Base-by-base conservation (phyloP, 2,888 invertebrate species). In the Alcis repandata region DNA sequence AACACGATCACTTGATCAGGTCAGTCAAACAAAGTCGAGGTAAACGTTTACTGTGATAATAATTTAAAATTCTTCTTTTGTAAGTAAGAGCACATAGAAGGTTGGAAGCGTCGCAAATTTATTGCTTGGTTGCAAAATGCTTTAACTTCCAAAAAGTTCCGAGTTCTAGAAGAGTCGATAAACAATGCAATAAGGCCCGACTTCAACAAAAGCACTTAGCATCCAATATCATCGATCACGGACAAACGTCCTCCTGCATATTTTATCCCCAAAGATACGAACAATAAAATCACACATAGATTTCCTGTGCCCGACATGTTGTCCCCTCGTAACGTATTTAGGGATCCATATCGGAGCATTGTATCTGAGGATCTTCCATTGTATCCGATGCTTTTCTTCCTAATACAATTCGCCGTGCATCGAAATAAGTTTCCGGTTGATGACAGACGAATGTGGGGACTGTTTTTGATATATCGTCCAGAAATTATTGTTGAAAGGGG, bases 381-480 rank as follows among this genome's bases (percentile, higher is more conserved):
- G 71, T 71, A 73, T 69, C 73, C 62, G 70, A 72, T 74, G 74
- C 70, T 73, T 66, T 74, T 77, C 73, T 80, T 80, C 79, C 82
- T 79, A 74, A 79, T 76, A 75, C 77, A 79, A 84, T 85, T 81
- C 79, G 79, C 75, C 75, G 81, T 82, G 83, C 83, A 83, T 79
- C 80, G 81, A 76, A 76, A 80, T 84, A 82, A 76, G 78, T 82
- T 81, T 82, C 82, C 85, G 79, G 72, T 67, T 68, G 70, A 67
- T 68, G 72, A 72, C 74, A 72, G 70, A 72, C 72, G 73, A 75
- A 72, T 67, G 69, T 72, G 71, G 74, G 74, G 73, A 75, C 79
- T 81, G 83, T 82, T 79, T 82, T 79, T 79, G 81, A 80, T 82
- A 81, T 77, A 75, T 81, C 79, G 77, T 75, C 82, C 80, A 81